phyloP scores from a whole-genome alignment of 2,113 vertebrate species.

The Crotalus helleri region DNA sequence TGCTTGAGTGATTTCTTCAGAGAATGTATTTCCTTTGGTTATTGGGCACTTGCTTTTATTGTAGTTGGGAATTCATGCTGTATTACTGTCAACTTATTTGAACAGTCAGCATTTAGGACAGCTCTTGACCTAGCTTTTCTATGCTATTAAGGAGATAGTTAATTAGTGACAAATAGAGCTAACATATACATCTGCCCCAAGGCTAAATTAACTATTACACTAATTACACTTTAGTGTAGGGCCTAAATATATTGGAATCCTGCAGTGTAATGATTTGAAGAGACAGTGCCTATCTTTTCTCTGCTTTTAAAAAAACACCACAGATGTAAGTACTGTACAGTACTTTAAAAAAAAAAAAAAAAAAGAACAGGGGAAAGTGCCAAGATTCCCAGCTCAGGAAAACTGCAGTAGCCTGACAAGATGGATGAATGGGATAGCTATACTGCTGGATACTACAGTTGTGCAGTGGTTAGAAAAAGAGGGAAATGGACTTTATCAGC shows the following conservation, averaged over 20 bases:
- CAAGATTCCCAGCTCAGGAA: neutral
- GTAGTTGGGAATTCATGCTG: neutral
- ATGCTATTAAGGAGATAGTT: slow-evolving; percentile 14
- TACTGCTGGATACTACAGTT: neutral
- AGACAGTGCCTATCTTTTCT: neutral
- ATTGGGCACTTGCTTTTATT: neutral
- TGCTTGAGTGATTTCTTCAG: neutral
- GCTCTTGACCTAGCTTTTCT: slow-evolving; percentile 20
- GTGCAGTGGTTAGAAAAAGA: neutral
- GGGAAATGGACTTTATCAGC: neutral
- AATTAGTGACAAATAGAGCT: slow-evolving; percentile 24
- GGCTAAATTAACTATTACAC: slow-evolving; percentile 15
- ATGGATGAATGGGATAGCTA: neutral
- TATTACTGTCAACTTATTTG: neutral
- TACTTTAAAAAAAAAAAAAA: neutral
- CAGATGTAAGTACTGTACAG: neutral
- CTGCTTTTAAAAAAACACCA: neutral
- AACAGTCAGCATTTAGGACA: slow-evolving; percentile 10
- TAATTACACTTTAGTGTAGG: slow-evolving; percentile 15
- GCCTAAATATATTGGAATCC: slow-evolving; percentile 3
- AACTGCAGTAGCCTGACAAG: neutral
- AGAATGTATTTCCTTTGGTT: neutral
- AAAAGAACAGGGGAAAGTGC: neutral
- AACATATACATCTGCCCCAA: slow-evolving; percentile 8
- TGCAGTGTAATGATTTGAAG: slow-evolving; percentile 1